Base-by-base conservation (phyloP, 1,140 invertebrate genomes). In the Ectropis grisescens region DNA sequence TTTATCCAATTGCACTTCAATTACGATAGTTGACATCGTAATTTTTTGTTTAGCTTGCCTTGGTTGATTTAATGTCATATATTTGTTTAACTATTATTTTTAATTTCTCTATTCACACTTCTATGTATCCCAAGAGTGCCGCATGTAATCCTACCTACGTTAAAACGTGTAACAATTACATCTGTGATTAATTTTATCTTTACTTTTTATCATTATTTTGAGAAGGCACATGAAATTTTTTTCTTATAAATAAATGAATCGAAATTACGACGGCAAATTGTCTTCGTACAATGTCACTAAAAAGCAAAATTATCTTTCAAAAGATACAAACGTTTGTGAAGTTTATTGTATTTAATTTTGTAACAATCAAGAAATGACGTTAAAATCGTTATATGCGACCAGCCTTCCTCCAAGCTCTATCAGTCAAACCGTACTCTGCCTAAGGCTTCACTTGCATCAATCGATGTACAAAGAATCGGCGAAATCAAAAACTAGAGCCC, bases 161-260 rank as follows among this genome's bases (percentile, higher is more conserved):
- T 59, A 60, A 57, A 19, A 58, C 41, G 40, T 67, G 51, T 59
- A 68, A 70, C 64, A 67, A 74, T 64, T 58, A 61, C 52, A 61
- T 60, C 50, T 56, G 62, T 64, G 58, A 58, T 57, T 53, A 55
- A 74, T 56, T 64, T 67, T 64, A 61, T 56, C 58, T 58, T 32
- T 41, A 39, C 40, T 50, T 52, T 56, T 59, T 54, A 60, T 48
- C 48, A 71, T 60, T 61, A 68, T 56, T 67, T 64, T 74, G 56
- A 65, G 66, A 80, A 80, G 74, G 74, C 74, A 80, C 74, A 76
- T 80, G 74, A 76, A 74, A 71, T 66, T 67, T 60, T 64, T 29
- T 40, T 11, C 62, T 62, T 74, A 70, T 40, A 52, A 72, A 72
- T 59, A 70, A 79, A 71, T 55, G 39, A 66, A 62, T 54, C 33